Evolutionary conservation across 92 coral and sea anemone species (phyloP), one percentile per base, ranked within the genome.

Genomic region (Parazoanthus darwini): DNA sequence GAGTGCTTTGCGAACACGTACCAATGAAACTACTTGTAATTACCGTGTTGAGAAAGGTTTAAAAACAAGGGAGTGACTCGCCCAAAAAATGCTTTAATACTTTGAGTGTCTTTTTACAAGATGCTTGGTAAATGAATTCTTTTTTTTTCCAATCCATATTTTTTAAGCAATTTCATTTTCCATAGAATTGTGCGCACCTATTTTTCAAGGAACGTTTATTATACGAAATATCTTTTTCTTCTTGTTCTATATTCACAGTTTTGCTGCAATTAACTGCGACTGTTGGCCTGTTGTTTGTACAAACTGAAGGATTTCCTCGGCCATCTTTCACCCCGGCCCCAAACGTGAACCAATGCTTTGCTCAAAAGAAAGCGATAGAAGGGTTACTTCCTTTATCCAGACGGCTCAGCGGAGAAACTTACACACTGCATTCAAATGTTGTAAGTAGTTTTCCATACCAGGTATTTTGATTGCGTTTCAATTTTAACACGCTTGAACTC

Each of bases 361-460:
- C 68, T 11, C 70, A 79, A 50, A 79, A 13, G 26, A 50, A 48
- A 18, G 83, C 83, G 5, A 3, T 79, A 35, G 35, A 79, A 36
- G 83, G 83, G 16, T 54, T 79, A 70, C 42, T 79, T 56, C 83
- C 83, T 15, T 79, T 79, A 35, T 50, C 83, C 29, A 51, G 66
- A 29, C 65, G 38, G 44, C 67, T 79, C 10, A 79, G 83, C 83
- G 26, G 67, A 79, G 83, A 79, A 18, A 50, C 54, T 26, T 48
- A 46, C 70, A 29, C 83, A 54, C 26, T 50, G 66, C 66, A 79
- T 35, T 14, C 58, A 50, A 79, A 54, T 15, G 44, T 79, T 54
- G 83, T 56, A 79, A 79, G 83, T 79, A 18, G 43, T 6, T 48
- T 29, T n/a, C 25, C 1, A 36, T 8, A 22, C 6, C 9, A 16